Percentiles rank a stretch among this genome's conserved stretches.
Conservation (phyloP, 1,140 invertebrate species). For the Dysdera silvatica region DNA sequence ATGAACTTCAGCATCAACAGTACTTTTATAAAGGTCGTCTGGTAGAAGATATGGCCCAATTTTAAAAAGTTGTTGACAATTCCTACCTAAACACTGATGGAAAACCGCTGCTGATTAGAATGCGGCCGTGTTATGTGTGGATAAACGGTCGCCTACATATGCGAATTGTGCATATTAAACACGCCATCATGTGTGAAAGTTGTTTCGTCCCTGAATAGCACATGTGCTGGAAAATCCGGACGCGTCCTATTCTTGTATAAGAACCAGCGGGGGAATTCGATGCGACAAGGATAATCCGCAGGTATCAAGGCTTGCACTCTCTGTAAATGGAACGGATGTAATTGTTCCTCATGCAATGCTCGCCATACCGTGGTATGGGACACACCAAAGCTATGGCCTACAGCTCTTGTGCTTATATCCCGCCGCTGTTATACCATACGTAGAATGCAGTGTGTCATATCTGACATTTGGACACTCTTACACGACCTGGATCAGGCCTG, state of each 20-base stretch:
- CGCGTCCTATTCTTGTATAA: background rate
- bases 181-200: background rate
- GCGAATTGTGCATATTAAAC: background rate
- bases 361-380: background rate
- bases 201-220: background rate
- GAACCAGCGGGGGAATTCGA: background rate
- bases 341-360: background rate
- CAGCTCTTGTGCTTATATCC: background rate
- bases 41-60: too few relatives aligned
- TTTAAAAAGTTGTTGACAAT: too few relatives aligned
- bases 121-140: too few relatives aligned
- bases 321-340: background rate
- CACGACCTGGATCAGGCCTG: background rate
- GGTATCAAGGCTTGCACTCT: background rate
- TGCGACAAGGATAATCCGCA: background rate
- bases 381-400: too few relatives aligned
- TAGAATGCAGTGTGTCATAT: background rate
- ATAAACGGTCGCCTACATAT: background rate
- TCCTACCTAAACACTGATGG: too few relatives aligned
- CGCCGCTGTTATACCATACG: background rate
- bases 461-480: background rate
- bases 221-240: background rate
- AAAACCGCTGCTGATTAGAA: too few relatives aligned
- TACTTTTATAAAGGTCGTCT: too few relatives aligned
- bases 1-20: too few relatives aligned